A percentile compares a stretch with the other conserved stretches of the same genome.
Conservation (phyloP, 1,140 invertebrate species). For the Parapsyche elsis region DNA sequence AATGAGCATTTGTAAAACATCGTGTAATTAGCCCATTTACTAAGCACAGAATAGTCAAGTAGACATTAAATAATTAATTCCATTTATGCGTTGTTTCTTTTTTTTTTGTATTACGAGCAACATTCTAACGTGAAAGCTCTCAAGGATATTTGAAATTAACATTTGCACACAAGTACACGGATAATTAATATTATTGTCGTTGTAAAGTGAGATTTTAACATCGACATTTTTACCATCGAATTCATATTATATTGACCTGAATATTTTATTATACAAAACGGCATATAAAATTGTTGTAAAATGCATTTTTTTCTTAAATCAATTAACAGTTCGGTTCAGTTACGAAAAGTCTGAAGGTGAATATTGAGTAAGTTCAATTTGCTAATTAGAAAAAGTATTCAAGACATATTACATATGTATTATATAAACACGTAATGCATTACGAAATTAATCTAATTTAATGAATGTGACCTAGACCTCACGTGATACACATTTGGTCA, state of each 20-base stretch:
- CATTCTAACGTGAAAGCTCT: background rate
- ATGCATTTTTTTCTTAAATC: background rate
- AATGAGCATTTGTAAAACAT: too few relatives aligned
- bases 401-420: background rate
- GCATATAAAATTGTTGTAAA: background rate
- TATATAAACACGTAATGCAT: background rate
- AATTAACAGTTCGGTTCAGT: too few relatives aligned
- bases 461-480: conserved; percentile 6
- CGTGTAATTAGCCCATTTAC: too few relatives aligned
- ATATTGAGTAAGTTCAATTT: too few relatives aligned
- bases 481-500: background rate
- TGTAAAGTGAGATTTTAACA: background rate
- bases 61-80: too few relatives aligned
- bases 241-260: conserved; percentile 1
- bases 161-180: background rate
- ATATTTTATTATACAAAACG: conserved; percentile 7
- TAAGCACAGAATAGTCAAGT: too few relatives aligned
- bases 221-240: background rate
- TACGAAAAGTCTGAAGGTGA: too few relatives aligned
- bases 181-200: conserved; percentile 15
- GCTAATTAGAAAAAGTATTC: background rate
- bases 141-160: conserved; percentile 13
- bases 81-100: too few relatives aligned
- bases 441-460: conserved; percentile 12
- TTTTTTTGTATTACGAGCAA: too few relatives aligned